Conservation (phyloP, 1,140 invertebrate genomes). For the Bombus affinis region DNA sequence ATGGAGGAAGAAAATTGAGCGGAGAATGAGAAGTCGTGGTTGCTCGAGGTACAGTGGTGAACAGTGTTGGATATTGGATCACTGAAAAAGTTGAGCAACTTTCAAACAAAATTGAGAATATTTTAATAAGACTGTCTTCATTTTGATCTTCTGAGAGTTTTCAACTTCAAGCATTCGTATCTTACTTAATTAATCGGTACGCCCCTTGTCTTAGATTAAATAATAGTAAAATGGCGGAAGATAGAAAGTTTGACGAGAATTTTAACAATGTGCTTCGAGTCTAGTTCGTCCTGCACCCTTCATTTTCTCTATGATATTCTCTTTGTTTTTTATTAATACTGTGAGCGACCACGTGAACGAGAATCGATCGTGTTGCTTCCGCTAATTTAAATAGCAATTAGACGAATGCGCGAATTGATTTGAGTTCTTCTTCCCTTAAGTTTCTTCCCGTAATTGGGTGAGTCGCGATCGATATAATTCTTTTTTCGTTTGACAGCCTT, state of each 20-base stretch:
- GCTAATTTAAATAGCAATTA: constrained; percentile 7
- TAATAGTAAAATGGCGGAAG: neutral
- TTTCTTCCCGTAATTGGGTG: constrained; percentile 3
- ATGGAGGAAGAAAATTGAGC: neutral
- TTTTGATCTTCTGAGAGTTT: neutral
- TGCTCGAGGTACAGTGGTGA: neutral
- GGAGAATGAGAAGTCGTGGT: constrained; percentile 1
- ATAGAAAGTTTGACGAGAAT: neutral
- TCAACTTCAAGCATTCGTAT: neutral
- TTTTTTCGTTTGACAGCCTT: neutral
- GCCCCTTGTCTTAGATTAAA: neutral
- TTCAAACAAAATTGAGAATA: neutral
- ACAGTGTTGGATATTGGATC: neutral
- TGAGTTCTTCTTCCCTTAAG: neutral
- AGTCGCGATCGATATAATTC: neutral
- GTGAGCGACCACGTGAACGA: no score
- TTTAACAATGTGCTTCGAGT: neutral
- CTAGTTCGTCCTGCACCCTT: neutral
- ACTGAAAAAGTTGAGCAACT: neutral
- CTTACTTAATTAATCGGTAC: constrained; percentile 3
- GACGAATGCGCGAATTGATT: neutral
- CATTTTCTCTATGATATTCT: neutral
- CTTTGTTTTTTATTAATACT: neutral
- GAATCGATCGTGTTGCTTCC: neutral
- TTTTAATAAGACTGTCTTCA: neutral